Evolutionary conservation across 2,888 invertebrate species (phyloP).

Genomic region (Athalia circularis): DNA sequence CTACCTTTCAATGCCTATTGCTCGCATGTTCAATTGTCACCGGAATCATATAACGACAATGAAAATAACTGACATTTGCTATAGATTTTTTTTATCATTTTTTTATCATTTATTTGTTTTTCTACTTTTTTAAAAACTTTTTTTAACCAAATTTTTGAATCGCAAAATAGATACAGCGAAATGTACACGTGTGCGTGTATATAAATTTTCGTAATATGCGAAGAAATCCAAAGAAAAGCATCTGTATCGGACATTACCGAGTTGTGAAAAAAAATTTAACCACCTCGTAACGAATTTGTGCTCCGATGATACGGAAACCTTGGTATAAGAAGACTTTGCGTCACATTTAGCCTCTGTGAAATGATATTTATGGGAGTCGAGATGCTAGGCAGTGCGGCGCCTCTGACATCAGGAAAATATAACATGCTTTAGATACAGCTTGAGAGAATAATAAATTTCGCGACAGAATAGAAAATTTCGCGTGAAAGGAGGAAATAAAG

Average conservation of each 20-base stretch:
- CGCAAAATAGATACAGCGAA: no score
- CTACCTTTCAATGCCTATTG: no score
- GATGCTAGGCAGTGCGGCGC: slow-evolving; percentile 19
- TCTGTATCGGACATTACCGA: not conserved
- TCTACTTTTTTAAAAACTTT: no score
- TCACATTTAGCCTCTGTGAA: slow-evolving; percentile 33
- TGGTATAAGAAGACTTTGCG: slow-evolving; percentile 26
- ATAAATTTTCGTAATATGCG: no score
- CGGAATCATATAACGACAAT: no score
- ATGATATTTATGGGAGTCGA: slow-evolving; percentile 34
- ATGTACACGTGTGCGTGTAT: no score
- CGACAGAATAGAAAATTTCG: slow-evolving; percentile 40
- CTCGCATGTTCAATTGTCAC: no score
- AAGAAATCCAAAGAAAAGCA: not conserved
- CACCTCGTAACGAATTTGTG: slow-evolving; percentile 10
- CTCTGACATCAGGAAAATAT: slow-evolving; percentile 32
- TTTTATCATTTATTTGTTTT: no score
- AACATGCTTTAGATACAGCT: slow-evolving; percentile 37
- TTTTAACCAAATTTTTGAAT: no score
- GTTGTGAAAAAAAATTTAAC: slow-evolving; percentile 3
- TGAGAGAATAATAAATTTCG: slow-evolving; percentile 41
- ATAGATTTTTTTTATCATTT: no score
- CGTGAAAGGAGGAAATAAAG: not conserved
- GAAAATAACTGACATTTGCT: no score
- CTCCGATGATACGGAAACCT: slow-evolving; percentile 23